phyloP scores from a whole-genome alignment of 2,888 invertebrate genomes.

The Clitarchus hookeri region DNA sequence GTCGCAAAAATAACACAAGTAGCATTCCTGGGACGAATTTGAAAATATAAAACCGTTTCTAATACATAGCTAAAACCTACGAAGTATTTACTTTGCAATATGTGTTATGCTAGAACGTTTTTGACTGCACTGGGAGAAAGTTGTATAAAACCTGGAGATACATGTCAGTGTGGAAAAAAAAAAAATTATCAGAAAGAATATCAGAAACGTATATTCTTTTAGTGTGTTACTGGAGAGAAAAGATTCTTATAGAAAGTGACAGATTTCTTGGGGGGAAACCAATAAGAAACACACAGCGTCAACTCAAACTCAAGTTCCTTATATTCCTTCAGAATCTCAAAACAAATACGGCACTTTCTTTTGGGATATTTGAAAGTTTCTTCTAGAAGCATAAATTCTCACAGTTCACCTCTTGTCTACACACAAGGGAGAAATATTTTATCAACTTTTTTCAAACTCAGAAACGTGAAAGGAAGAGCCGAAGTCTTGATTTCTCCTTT shows the following conservation, averaged over 20 bases:
- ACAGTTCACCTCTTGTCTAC: neutral
- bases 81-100: too few species aligned
- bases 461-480: neutral
- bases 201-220: neutral
- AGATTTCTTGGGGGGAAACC: neutral
- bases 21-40: too few species aligned
- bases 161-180: too few species aligned
- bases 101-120: too few species aligned
- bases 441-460: neutral
- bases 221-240: neutral
- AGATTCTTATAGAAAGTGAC: neutral
- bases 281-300: neutral
- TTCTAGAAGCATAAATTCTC: neutral
- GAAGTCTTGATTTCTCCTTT: neutral
- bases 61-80: too few species aligned
- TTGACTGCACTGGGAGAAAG: too few species aligned
- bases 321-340: neutral
- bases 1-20: too few species aligned
- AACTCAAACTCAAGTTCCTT: neutral
- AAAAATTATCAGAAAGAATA: too few species aligned
- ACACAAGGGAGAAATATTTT: neutral
- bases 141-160: too few species aligned
- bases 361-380: neutral
- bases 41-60: too few species aligned
- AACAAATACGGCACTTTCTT: neutral